Evolutionary conservation across 2,888 invertebrate species (phyloP), one percentile per base, ranked within the genome.

Genomic region (Drosophila affinis): DNA sequence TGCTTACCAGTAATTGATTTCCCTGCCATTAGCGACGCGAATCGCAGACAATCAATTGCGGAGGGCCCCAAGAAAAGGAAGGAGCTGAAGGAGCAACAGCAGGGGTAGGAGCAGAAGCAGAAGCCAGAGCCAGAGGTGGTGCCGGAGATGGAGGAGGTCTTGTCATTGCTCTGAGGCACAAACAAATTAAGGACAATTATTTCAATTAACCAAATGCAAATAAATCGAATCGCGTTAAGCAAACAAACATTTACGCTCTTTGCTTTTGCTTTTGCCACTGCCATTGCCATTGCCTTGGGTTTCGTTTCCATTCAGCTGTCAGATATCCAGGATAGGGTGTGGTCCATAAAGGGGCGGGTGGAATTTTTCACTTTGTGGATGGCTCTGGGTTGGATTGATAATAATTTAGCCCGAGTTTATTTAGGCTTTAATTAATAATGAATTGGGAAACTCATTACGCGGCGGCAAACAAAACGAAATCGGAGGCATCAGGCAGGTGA

Each of bases 161-260:
- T 62, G 74, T 65, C 67, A 63, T 51, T 76, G 86, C 88, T 81
- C 56, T 63, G 57, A 78, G 88, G 85, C 85, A 80, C 84, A 88
- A 88, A 88, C 84, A 85, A 85, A 85, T 85, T 85, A 85, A 84
- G 88, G 88, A 85, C 85, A 85, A 85, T 85, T 85, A 85, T 85
- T 88, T 85, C 88, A 88, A 85, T 85, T 85, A 85, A 85, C 87
- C 87, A 85, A 85, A 81, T 88, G 87, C 87, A 85, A 85, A 85
- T 88, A 85, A 85, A 88, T 83, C 78, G 85, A 85, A 83, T 57
- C 72, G 76, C 88, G 77, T 80, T 83, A 75, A 63, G 81, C 78
- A 88, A 88, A 86, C 79, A 84, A 77, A 79, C 77, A 76, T 60
- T 65, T 74, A 75, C 83, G 78, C 75, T 77, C 65, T 67, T 65